A percentile compares a stretch with the other conserved stretches of the same genome.
These are phyloP conservation scores for Harpagoxenus sublaevis DNA, from an alignment of 2,888 invertebrate species.

Conservation along the genomic window DNA sequence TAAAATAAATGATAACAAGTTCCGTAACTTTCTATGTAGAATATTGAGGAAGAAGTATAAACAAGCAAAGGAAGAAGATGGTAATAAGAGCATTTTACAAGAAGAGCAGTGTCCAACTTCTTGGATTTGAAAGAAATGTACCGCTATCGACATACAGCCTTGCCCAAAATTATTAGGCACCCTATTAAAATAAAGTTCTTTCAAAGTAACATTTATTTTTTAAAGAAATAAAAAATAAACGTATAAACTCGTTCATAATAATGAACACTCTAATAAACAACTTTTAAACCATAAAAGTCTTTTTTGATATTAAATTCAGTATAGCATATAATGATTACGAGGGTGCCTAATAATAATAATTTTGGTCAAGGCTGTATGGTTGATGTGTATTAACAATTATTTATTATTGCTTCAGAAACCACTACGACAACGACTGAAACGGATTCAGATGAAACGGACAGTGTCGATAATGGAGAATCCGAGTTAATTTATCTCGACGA, in stretches of 20 bases:
- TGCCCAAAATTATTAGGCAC: no score
- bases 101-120: background rate
- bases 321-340: no score
- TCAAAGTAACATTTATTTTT: no score
- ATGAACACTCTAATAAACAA: no score
- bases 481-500: conserved; percentile 91
- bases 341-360: no score
- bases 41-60: conserved; percentile 95
- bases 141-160: no score
- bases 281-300: no score
- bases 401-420: conserved; percentile 14
- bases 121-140: background rate
- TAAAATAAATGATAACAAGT: conserved; percentile 91
- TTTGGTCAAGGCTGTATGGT: no score
- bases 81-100: conserved; percentile 75
- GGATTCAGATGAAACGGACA: conserved; percentile 87
- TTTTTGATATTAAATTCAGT: no score
- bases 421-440: conserved; percentile 81
- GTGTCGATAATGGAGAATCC: conserved; percentile 90
- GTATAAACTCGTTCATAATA: no score
- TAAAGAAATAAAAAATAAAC: no score
- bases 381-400: background rate
- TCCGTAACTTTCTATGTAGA: conserved; percentile 91
- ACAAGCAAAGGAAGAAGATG: conserved; percentile 89
- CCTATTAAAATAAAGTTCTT: no score